Base-by-base conservation (phyloP, 35 echinoderm and acorn worm genomes). In the Ophiothrix spiculata region DNA sequence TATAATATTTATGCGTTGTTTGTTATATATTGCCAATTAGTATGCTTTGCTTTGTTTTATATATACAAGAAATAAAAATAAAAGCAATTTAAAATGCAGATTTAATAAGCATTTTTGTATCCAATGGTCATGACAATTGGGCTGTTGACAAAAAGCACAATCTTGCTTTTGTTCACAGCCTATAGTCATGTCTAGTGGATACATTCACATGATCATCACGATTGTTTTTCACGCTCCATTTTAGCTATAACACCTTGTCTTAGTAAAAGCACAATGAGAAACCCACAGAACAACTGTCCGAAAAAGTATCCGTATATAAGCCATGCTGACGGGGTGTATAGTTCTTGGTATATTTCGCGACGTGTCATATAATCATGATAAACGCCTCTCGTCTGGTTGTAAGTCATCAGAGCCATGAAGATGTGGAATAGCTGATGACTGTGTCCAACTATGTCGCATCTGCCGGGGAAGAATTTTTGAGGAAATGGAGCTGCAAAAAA, bases 351-450 rank as follows among this genome's bases (percentile, higher is more conserved):
- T 11, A 85, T 38, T 0, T 90, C 84, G 23, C 90, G 69, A 1
- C 85, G 78, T 13, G 86, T 36, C 0, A 93, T 46, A 29, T 88
- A 85, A 79, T 93, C 91, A 37, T 87, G 78, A 49, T 88, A 90
- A 0, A 91, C 84, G 4, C 91, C 95, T 49, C 91, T 69, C 77
- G 87, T 90, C 31, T 93, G 88, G 64, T 39, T 86, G 56, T 93
- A 93, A 0, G 91, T 91, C 40, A 84, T 87, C 16, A 93, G 40
- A 40, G 85, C 88, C 88, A 97, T 93, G 40, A 89, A 90, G 1
- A 97, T 56, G 69, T 97, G 95, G 40, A 97, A 97, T 29, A 97
- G 64, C 32, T 97, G 95, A 86, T 97, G 95, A 21, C 91, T 82
- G 40, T 93, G 91, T 0, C 91, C 95, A 0, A 97, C 41, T 29